Percentiles rank a stretch among this genome's conserved stretches.
Conservation (phyloP, 2,888 invertebrate species). For the Galerucella calmariensis region DNA sequence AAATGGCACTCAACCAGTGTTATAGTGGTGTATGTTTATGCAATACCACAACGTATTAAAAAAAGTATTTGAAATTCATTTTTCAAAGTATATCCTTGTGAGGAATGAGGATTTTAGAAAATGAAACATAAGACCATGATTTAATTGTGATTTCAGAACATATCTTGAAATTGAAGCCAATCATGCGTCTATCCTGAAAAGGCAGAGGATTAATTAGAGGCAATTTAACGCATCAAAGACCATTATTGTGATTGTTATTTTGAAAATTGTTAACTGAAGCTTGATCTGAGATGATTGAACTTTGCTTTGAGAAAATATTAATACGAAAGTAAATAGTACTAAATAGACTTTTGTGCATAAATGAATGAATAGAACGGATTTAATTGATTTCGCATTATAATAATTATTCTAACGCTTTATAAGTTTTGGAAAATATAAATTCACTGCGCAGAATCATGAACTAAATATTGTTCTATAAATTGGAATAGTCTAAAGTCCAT, state of each 20-base stretch:
- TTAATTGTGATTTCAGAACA: not conserved
- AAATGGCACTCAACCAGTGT: too few species aligned
- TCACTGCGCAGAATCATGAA: too few species aligned
- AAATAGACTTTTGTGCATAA: not conserved
- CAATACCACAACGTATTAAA: too few species aligned
- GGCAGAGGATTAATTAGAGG: not conserved
- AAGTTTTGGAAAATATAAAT: too few species aligned
- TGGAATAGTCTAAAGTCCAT: too few species aligned
- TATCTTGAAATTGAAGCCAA: conserved; percentile 1
- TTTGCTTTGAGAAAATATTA: not conserved
- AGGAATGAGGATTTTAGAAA: not conserved
- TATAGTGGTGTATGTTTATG: too few species aligned
- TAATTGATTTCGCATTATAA: too few species aligned
- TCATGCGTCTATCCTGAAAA: not conserved
- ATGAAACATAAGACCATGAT: not conserved
- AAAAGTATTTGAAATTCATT: too few species aligned
- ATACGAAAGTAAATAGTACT: not conserved
- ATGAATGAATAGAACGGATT: too few species aligned
- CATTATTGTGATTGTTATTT: not conserved
- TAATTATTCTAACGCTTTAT: too few species aligned
- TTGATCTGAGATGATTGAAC: not conserved
- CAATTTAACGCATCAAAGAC: not conserved
- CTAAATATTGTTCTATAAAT: too few species aligned
- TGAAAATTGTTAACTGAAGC: not conserved
- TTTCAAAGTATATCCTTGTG: not conserved